Evolutionary conservation across 1,140 invertebrate genomes (phyloP).

Genomic region (Drosophila triauraria): DNA sequence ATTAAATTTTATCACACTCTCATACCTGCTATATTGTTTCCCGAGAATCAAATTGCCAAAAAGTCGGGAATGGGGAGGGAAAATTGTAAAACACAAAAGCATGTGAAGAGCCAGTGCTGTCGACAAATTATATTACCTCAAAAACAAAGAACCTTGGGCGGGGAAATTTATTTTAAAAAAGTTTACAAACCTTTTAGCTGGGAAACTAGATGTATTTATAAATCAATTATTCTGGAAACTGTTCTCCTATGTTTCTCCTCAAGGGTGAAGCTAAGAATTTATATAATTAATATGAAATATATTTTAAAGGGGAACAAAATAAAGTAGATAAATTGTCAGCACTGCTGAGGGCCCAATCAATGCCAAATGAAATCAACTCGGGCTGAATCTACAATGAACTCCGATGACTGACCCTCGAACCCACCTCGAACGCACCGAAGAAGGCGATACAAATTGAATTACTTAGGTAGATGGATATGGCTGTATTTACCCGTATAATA

Average conservation of each 20-base stretch:
- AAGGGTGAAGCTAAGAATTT: too few relatives aligned
- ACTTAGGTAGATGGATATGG: conserved; percentile 28
- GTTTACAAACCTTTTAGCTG: neutral
- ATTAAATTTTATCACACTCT: conserved; percentile 71
- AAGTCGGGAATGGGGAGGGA: neutral
- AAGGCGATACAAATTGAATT: conserved; percentile 43
- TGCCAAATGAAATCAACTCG: conserved; percentile 43
- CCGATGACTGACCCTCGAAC: neutral
- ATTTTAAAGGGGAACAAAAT: neutral
- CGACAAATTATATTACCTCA: neutral
- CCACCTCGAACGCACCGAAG: neutral
- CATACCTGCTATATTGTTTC: conserved; percentile 33
- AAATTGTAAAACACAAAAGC: conserved; percentile 7
- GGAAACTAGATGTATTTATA: neutral
- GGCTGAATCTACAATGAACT: conserved; percentile 52
- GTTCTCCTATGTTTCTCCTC: too few relatives aligned
- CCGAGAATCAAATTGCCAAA: conserved; percentile 40
- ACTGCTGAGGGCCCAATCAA: conserved; percentile 29
- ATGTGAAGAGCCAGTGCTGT: conserved; percentile 1
- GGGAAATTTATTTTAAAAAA: too few relatives aligned
- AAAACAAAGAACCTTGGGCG: neutral
- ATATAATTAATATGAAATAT: neutral
- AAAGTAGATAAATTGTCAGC: neutral
- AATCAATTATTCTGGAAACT: neutral
- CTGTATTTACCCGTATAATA: conserved; percentile 15